Percentiles rank a stretch among this genome's conserved stretches.
These are phyloP conservation scores for Volucella inanis DNA, from an alignment of 2,888 invertebrate species.

Conservation along the genomic window DNA sequence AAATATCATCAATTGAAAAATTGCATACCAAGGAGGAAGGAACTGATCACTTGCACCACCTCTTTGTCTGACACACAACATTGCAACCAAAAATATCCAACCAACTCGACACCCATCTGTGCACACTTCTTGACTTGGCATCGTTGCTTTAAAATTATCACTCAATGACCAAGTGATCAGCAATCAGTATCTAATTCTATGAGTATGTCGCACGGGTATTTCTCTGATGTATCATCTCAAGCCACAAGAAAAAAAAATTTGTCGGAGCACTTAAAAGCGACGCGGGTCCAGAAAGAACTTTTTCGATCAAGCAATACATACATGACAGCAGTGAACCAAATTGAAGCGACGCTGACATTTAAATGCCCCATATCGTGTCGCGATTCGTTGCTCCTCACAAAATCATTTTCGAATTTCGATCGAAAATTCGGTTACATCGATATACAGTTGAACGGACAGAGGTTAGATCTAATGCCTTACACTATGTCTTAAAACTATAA, in stretches of 20 bases:
- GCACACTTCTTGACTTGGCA: slow-evolving; percentile 18
- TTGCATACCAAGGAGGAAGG: not conserved
- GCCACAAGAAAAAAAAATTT: not conserved
- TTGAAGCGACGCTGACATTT: too few relatives aligned
- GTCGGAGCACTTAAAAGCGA: not conserved
- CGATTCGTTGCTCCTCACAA: too few relatives aligned
- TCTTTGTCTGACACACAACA: slow-evolving; percentile 25
- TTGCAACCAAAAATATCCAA: slow-evolving; percentile 17
- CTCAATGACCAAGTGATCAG: slow-evolving; percentile 62
- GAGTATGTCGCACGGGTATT: not conserved
- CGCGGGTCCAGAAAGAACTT: too few relatives aligned
- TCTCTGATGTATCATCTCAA: not conserved
- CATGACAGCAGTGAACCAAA: too few relatives aligned
- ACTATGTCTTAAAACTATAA: slow-evolving; percentile 8
- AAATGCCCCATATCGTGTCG: too few relatives aligned
- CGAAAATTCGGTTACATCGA: not conserved
- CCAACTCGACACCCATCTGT: slow-evolving; percentile 19
- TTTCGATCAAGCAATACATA: too few relatives aligned
- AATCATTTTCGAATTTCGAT: not conserved
- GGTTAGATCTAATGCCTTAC: not conserved
- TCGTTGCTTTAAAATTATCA: slow-evolving; percentile 43
- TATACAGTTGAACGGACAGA: not conserved
- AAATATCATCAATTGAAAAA: slow-evolving; percentile 21
- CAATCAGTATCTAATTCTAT: slow-evolving; percentile 42
- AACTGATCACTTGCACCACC: slow-evolving; percentile 21